Conservation (phyloP, 2,888 invertebrate species). For the Drosophila imparisetae region DNA sequence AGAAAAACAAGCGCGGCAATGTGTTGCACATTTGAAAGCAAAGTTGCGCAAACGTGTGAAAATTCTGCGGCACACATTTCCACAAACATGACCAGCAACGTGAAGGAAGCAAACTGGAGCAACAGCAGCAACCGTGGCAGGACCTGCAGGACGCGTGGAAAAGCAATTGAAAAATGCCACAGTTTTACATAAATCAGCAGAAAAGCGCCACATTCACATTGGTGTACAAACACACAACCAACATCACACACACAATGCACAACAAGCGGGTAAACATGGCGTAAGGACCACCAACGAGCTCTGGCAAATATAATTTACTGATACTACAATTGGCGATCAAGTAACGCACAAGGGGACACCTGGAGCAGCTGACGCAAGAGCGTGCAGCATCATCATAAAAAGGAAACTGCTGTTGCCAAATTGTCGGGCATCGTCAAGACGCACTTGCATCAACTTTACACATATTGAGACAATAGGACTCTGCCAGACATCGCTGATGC, state of each 20-base stretch:
- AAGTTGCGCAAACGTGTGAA: slow-evolving; percentile 75
- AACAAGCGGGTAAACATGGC: slow-evolving; percentile 59
- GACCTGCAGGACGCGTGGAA: slow-evolving; percentile 62
- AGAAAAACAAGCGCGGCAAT: slow-evolving; percentile 58
- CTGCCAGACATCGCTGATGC: neutral
- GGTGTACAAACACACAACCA: slow-evolving; percentile 57
- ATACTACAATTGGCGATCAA: slow-evolving; percentile 60
- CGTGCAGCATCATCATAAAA: slow-evolving; percentile 10
- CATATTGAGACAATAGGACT: neutral
- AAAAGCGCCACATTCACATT: slow-evolving; percentile 73
- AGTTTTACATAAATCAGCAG: slow-evolving; percentile 79
- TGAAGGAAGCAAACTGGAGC: slow-evolving; percentile 38
- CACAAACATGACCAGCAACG: slow-evolving; percentile 37
- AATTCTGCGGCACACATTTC: slow-evolving; percentile 55
- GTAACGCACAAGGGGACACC: slow-evolving; percentile 29
- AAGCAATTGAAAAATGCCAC: slow-evolving; percentile 78
- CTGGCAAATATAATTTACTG: slow-evolving; percentile 73
- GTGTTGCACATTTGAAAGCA: slow-evolving; percentile 77
- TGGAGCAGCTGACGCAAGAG: slow-evolving; percentile 7
- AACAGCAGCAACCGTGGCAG: slow-evolving; percentile 20
- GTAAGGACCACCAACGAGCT: slow-evolving; percentile 36
- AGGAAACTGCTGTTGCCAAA: slow-evolving; percentile 7
- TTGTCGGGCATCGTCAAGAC: slow-evolving; percentile 4
- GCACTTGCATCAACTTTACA: neutral
- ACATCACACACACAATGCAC: slow-evolving; percentile 29